phyloP scores from a whole-genome alignment of 2,113 vertebrate species.

The Tinamus guttatus region DNA sequence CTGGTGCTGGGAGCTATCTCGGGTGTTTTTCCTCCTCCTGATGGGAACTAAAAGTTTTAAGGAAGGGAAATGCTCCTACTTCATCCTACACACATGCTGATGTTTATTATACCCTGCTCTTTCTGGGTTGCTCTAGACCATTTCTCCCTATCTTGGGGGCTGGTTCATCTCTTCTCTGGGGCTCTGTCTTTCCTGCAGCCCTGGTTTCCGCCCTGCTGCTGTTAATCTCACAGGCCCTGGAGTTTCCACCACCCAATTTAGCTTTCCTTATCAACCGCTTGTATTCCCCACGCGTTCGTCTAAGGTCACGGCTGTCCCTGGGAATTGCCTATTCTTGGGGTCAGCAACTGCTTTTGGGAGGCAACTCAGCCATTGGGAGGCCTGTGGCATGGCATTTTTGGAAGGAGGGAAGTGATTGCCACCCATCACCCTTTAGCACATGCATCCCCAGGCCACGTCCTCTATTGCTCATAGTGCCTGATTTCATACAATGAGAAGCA shows the following conservation, averaged over 20 bases:
- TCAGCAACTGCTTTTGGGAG: not conserved
- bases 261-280: not conserved
- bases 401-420: not conserved
- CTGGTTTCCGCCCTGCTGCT: not conserved
- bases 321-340: not conserved
- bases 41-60: not conserved
- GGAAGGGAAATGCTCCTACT: not conserved
- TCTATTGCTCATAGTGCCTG: not conserved
- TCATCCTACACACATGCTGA: fast-evolving
- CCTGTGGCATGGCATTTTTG: not conserved
- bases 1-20: not conserved
- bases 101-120: not conserved
- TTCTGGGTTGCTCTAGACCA: not conserved
- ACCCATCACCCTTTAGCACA: not conserved
- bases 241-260: not conserved
- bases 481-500: not conserved
- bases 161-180: not conserved
- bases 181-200: not conserved
- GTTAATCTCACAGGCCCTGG: not conserved
- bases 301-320: not conserved
- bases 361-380: not conserved
- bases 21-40: not conserved
- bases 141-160: not conserved
- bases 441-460: not conserved
- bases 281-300: not conserved